phyloP scores from a whole-genome alignment of 2,888 invertebrate species.

The Latheticus oryzae region DNA sequence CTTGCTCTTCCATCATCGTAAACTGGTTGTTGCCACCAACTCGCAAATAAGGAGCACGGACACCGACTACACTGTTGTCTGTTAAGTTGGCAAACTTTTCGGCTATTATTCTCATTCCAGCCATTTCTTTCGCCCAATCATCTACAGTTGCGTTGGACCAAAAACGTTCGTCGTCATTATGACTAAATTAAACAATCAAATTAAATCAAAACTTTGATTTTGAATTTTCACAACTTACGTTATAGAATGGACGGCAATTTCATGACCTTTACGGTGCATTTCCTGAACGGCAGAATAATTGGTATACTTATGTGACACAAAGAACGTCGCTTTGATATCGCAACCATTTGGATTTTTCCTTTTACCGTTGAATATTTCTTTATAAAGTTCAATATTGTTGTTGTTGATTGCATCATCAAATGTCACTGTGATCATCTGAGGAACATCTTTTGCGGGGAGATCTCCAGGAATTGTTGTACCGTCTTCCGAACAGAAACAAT shows the following conservation, averaged over 20 bases:
- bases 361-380: constrained; percentile 89
- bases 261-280: constrained; percentile 90
- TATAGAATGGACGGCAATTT: constrained; percentile 93
- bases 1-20: constrained; percentile 97
- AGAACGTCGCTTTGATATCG: constrained; percentile 92
- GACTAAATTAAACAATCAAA: constrained; percentile 70
- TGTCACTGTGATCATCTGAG: constrained; percentile 94
- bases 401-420: constrained; percentile 96
- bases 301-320: constrained; percentile 92
- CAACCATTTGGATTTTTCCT: constrained; percentile 94
- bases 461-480: constrained; percentile 89
- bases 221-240: constrained; percentile 74
- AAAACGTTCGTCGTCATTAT: constrained; percentile 91
- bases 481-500: constrained; percentile 95
- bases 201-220: too few species aligned
- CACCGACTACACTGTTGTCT: constrained; percentile 91
- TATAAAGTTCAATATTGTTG: constrained; percentile 93
- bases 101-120: constrained; percentile 90
- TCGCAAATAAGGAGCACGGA: constrained; percentile 88
- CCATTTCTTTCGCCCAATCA: constrained; percentile 96
- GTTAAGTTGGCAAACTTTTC: constrained; percentile 91
- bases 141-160: constrained; percentile 94
- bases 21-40: constrained; percentile 97
- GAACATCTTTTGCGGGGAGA: constrained; percentile 84
- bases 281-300: constrained; percentile 95